Conservation (phyloP, 2,113 vertebrate genomes). For the Oophaga pumilio region DNA sequence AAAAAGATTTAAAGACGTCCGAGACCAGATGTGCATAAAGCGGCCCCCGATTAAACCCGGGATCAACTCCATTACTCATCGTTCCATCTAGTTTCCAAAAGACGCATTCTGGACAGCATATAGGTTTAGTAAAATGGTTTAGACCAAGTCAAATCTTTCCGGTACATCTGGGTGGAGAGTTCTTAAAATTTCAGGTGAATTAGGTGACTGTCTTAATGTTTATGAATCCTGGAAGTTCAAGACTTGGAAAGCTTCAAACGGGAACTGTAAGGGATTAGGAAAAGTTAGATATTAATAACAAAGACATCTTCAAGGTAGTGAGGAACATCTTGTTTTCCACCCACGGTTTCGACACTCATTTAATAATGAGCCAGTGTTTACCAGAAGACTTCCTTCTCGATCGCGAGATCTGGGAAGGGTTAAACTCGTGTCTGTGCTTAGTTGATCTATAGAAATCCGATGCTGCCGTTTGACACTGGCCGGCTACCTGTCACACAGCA, state of each 20-base stretch:
- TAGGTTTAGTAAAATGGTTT: background rate
- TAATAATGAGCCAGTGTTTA: background rate
- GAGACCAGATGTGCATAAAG: background rate
- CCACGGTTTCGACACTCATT: background rate
- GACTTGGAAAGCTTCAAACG: conserved; percentile 20
- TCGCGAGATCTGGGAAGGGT: conserved; percentile 1
- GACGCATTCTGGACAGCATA: background rate
- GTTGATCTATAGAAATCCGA: conserved; percentile 47
- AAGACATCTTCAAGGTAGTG: conserved; percentile 6
- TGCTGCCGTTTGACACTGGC: conserved; percentile 42
- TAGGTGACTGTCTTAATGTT: background rate
- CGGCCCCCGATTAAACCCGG: background rate
- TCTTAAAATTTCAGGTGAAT: background rate
- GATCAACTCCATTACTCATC: conserved; percentile 37
- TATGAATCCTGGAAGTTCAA: background rate
- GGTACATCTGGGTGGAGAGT: background rate
- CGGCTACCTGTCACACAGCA: conserved; percentile 49
- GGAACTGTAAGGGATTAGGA: conserved; percentile 19
- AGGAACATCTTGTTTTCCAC: background rate
- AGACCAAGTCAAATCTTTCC: background rate
- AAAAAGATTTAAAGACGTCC: conserved; percentile 28
- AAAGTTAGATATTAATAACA: conserved; percentile 21
- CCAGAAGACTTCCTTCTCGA: background rate
- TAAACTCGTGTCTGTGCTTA: conserved; percentile 20
- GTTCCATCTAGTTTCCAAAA: background rate